phyloP scores from a whole-genome alignment of 2,113 vertebrate genomes.

The Gnathonemus longibarbis region DNA sequence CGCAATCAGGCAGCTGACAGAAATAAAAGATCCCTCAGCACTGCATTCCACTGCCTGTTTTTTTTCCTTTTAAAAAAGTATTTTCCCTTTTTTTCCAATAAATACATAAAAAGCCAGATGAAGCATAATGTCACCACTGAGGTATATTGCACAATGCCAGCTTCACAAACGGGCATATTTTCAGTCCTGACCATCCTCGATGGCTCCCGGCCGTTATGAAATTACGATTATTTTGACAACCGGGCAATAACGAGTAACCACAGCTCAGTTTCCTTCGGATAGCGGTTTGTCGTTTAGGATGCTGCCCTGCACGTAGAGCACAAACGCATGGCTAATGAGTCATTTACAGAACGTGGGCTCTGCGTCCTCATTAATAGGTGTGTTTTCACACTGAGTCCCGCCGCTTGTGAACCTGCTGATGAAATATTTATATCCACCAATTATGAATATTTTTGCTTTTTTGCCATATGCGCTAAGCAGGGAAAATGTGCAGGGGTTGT shows the following conservation, averaged over 20 bases:
- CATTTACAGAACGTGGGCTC: constrained; percentile 49
- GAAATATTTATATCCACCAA: not conserved
- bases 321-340: constrained; percentile 54
- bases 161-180: constrained; percentile 15
- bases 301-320: constrained; percentile 43
- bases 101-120: not conserved
- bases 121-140: not conserved
- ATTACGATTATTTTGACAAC: constrained; percentile 41
- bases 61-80: not conserved
- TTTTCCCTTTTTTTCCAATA: not conserved
- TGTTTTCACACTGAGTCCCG: constrained; percentile 44
- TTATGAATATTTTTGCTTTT: constrained; percentile 4
- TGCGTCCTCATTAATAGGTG: constrained; percentile 53
- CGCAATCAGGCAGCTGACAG: not conserved
- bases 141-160: not conserved
- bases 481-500: not conserved
- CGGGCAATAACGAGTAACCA: constrained; percentile 38
- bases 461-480: not conserved
- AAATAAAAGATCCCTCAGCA: not conserved
- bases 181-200: constrained; percentile 28
- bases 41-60: not conserved
- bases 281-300: constrained; percentile 51
- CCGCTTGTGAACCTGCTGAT: constrained; percentile 30
- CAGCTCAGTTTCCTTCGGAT: constrained; percentile 42
- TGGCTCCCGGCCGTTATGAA: constrained; percentile 29